Evolutionary conservation across 2,797 vertebrate species (phyloP).

Genomic region (Enteromius afrohamiltoni): DNA sequence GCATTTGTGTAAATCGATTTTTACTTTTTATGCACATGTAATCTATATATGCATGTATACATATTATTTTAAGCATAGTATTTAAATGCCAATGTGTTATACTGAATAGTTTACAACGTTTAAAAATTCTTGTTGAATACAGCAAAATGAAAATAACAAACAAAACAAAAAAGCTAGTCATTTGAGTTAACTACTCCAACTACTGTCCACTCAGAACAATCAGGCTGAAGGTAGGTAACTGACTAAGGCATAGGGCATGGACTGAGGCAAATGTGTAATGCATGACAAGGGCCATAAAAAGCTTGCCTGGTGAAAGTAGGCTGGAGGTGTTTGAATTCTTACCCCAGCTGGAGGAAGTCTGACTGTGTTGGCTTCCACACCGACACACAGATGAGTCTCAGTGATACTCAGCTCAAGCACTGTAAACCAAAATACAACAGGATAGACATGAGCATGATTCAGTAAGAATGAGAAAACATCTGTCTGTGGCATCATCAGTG

Average conservation of each 20-base stretch:
- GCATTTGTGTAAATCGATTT: neutral
- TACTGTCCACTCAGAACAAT: neutral
- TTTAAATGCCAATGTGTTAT: neutral
- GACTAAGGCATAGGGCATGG: neutral
- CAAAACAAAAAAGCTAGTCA: neutral
- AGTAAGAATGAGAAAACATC: neutral
- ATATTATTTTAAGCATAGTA: neutral
- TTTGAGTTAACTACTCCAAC: too few species aligned
- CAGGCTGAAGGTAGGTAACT: neutral
- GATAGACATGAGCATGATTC: neutral
- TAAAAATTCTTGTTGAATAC: neutral
- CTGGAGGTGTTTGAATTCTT: constrained; percentile 38
- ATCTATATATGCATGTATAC: neutral
- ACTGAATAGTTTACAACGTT: neutral
- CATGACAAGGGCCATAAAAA: neutral
- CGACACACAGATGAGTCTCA: constrained; percentile 83
- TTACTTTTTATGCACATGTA: neutral
- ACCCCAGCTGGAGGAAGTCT: constrained; percentile 79
- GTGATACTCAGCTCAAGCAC: constrained; percentile 83
- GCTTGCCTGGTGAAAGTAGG: neutral
- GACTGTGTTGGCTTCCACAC: constrained; percentile 78
- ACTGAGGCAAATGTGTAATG: neutral
- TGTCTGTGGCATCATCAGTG: constrained; percentile 9
- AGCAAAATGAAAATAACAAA: neutral
- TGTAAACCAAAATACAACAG: constrained; percentile 67